These are phyloP conservation scores for Megathymus violae DNA, from an alignment of 1,140 invertebrate species.

Conservation along the genomic window DNA sequence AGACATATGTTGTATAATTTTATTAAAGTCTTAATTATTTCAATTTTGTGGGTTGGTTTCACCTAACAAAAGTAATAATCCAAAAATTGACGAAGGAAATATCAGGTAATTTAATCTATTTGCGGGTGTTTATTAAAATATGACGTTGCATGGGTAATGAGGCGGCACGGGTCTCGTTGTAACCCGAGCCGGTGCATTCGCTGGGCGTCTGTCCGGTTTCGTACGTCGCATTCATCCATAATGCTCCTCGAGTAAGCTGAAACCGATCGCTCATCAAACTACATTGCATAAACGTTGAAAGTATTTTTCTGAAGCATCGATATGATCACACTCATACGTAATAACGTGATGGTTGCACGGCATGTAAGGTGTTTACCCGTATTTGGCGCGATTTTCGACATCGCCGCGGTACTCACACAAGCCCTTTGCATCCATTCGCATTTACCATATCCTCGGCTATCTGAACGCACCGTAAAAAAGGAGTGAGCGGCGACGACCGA, in stretches of 20 bases:
- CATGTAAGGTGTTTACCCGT: conserved; percentile 18
- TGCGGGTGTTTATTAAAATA: conserved; percentile 30
- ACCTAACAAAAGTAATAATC: background rate
- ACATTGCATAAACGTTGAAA: conserved; percentile 26
- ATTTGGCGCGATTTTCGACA: conserved; percentile 26
- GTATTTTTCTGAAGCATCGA: conserved; percentile 5
- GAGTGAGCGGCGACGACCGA: conserved; percentile 68
- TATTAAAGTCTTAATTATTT: conserved; percentile 19
- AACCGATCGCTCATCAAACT: conserved; percentile 39
- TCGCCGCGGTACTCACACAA: conserved; percentile 5
- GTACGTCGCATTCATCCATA: conserved; percentile 49
- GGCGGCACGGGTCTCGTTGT: conserved; percentile 63
- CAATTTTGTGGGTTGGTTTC: background rate
- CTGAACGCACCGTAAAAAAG: conserved; percentile 59
- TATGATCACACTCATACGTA: background rate
- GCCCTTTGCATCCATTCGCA: conserved; percentile 52
- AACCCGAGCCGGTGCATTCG: conserved; percentile 58
- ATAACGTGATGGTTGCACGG: background rate
- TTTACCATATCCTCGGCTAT: conserved; percentile 64
- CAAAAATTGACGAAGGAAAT: conserved; percentile 1
- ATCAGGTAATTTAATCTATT: conserved; percentile 34
- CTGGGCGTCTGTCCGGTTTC: conserved; percentile 41
- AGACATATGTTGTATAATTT: conserved; percentile 33
- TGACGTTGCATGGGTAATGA: conserved; percentile 51
- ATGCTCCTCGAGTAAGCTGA: conserved; percentile 48